phyloP scores from a whole-genome alignment of 1,140 invertebrate species.

The Trigoniulus corallinus region DNA sequence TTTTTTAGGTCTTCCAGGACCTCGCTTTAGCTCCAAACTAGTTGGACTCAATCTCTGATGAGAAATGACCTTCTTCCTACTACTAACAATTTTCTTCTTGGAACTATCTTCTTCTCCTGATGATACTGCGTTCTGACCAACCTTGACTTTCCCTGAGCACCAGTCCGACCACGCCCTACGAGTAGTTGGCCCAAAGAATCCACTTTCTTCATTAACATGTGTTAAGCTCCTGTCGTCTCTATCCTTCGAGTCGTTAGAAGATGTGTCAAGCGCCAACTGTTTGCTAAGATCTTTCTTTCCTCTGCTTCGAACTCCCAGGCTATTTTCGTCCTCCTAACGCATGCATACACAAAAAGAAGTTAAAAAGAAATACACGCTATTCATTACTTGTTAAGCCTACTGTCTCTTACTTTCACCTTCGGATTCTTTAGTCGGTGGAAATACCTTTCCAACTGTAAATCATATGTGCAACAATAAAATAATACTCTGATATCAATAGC shows the following conservation, averaged over 20 bases:
- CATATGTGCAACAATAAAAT: conserved; percentile 9
- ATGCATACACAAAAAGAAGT: background rate
- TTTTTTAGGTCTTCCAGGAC: conserved; percentile 28
- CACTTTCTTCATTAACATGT: conserved; percentile 17
- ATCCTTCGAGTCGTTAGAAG: conserved; percentile 23
- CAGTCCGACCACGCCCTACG: conserved; percentile 56
- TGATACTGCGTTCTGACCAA: background rate
- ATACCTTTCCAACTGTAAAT: conserved; percentile 65
- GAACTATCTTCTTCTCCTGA: background rate
- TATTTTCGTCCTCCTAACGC: conserved; percentile 19
- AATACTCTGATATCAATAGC: background rate
- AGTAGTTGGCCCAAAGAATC: conserved; percentile 43
- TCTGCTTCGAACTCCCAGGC: conserved; percentile 14
- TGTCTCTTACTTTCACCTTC: conserved; percentile 47
- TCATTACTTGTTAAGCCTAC: no score
- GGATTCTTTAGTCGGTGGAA: conserved; percentile 66
- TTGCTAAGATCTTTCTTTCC: conserved; percentile 25
- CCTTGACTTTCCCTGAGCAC: conserved; percentile 35
- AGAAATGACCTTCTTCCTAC: background rate
- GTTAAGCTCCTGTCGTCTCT: conserved; percentile 11
- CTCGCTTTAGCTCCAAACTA: conserved; percentile 10
- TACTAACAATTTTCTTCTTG: background rate
- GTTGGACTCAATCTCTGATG: background rate
- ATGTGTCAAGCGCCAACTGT: conserved; percentile 20
- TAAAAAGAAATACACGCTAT: no score